phyloP scores from a whole-genome alignment of 2,113 vertebrate species.

The Oceanodroma tethys region DNA sequence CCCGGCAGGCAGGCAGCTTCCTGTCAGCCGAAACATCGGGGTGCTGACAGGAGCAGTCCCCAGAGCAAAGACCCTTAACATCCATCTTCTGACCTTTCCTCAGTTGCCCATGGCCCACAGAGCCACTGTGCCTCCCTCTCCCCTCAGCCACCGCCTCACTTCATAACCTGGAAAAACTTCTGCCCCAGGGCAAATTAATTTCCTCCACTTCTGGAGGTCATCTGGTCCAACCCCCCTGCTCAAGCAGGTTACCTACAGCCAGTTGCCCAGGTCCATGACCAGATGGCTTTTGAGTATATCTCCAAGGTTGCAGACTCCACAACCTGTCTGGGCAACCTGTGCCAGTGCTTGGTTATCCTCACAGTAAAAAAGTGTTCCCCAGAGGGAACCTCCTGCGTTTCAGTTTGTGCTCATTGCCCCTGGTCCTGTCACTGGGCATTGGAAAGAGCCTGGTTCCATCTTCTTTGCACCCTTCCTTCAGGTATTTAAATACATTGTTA shows the following conservation, averaged over 20 bases:
- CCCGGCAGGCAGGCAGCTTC: no score
- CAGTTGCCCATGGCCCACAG: rapidly evolving
- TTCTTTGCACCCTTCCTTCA: background rate
- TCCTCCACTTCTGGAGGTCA: background rate
- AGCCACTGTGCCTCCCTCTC: background rate
- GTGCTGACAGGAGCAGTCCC: background rate
- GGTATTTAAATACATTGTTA: background rate
- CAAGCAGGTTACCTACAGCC: background rate
- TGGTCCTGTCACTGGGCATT: background rate
- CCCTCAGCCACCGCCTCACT: background rate
- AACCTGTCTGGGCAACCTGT: background rate
- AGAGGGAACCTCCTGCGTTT: background rate
- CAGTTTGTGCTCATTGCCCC: background rate
- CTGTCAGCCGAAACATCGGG: rapidly evolving
- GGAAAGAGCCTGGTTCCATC: background rate
- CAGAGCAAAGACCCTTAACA: rapidly evolving
- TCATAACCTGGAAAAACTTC: background rate
- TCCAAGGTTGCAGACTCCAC: background rate
- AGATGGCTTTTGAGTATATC: background rate
- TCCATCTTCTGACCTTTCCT: background rate
- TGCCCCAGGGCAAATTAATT: background rate
- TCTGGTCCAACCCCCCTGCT: background rate
- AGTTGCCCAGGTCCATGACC: background rate
- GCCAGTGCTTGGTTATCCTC: background rate
- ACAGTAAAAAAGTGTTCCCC: background rate